Evolutionary conservation across 2,888 invertebrate species (phyloP).

Genomic region (Pseudococcus jackbeardsleyi): DNA sequence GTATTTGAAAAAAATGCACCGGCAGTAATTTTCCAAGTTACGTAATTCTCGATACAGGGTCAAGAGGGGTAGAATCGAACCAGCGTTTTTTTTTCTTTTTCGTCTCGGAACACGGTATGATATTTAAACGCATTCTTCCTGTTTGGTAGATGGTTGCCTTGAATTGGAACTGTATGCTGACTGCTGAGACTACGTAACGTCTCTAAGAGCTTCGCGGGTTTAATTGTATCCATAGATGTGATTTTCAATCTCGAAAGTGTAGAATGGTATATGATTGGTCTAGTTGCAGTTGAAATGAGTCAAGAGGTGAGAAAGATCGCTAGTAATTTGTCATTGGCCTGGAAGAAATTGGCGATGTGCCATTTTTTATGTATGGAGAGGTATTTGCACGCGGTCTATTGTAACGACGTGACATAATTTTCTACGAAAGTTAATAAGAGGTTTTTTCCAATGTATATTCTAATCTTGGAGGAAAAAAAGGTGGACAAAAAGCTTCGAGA

Average conservation of each 20-base stretch:
- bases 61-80: not conserved
- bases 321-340: not conserved
- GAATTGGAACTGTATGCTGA: not conserved
- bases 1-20: no score
- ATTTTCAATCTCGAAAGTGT: not conserved
- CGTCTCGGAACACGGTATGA: conserved; percentile 37
- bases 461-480: not conserved
- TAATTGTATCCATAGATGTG: not conserved
- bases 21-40: not conserved
- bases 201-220: conserved; percentile 18
- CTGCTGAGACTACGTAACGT: not conserved
- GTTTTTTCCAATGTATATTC: not conserved
- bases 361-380: not conserved
- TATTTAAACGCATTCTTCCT: conserved; percentile 40
- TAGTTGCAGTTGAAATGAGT: not conserved
- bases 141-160: conserved; percentile 41
- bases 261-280: not conserved
- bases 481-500: not conserved
- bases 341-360: conserved; percentile 5
- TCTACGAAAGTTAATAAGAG: not conserved
- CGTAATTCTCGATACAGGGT: not conserved
- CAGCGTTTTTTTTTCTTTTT: not conserved
- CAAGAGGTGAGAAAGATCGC: not conserved
- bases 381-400: not conserved
- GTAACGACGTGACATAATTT: not conserved